Conservation (phyloP, 2,888 invertebrate species). For the Meliscaeva auricollis region DNA sequence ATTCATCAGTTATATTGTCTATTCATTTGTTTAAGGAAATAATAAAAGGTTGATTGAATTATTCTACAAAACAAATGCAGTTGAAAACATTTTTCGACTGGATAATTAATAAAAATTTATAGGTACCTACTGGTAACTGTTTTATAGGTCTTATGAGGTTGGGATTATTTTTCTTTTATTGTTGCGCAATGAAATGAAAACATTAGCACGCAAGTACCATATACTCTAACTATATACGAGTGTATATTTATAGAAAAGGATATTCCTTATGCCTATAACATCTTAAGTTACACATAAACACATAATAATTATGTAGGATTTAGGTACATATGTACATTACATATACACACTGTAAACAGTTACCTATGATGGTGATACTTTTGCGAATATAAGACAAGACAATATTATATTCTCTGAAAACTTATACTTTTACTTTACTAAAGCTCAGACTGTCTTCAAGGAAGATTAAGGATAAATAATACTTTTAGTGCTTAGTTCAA, state of each 20-base stretch:
- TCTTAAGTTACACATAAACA: constrained; percentile 17
- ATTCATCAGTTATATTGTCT: not conserved
- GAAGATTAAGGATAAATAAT: constrained; percentile 58
- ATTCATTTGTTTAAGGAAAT: not conserved
- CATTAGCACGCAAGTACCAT: constrained; percentile 15
- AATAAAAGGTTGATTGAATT: not conserved
- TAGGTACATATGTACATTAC: not conserved
- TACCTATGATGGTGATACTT: not conserved
- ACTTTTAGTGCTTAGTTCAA: constrained; percentile 27
- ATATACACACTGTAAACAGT: not conserved
- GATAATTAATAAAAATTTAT: not conserved
- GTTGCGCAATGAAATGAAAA: constrained; percentile 27
- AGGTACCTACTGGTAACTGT: not conserved
- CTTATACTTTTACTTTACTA: constrained; percentile 20
- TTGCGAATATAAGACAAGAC: not conserved
- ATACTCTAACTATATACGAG: not conserved
- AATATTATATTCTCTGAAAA: constrained; percentile 33
- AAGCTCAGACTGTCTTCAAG: constrained; percentile 43
- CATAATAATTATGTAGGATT: not conserved
- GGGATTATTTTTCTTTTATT: constrained; percentile 8
- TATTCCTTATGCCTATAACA: not conserved
- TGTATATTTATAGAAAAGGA: not conserved
- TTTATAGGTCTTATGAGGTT: not conserved
- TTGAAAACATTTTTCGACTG: not conserved
- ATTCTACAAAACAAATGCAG: not conserved